Percentiles rank a stretch among this genome's conserved stretches.
Evolutionary conservation across 2,113 vertebrate genomes (phyloP).

Genomic region (Esox niger): DNA sequence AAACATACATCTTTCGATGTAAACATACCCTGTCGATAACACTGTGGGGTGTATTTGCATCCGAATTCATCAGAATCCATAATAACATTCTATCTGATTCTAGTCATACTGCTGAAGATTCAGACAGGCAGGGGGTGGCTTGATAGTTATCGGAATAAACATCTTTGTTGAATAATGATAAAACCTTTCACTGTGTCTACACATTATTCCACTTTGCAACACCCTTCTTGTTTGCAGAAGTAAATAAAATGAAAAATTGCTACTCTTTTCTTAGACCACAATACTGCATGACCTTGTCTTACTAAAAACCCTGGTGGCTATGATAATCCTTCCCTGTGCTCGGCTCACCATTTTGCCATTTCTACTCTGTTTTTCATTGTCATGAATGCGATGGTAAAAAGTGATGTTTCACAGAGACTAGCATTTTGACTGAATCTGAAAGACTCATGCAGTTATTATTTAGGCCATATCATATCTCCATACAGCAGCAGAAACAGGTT

Average conservation of each 20-base stretch:
- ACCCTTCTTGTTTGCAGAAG: background rate
- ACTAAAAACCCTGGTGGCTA: background rate
- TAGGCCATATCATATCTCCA: too few species aligned
- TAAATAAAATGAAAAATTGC: too few species aligned
- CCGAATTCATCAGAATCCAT: constrained; percentile 68
- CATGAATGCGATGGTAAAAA: background rate
- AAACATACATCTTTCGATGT: constrained; percentile 6
- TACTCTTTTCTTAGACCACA: background rate
- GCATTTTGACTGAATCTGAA: too few species aligned
- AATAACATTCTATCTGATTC: constrained; percentile 76
- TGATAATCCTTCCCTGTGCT: background rate
- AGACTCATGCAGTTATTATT: too few species aligned
- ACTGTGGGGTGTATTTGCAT: constrained; percentile 58
- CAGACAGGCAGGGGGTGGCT: constrained; percentile 64
- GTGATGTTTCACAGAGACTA: background rate
- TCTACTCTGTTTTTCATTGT: background rate
- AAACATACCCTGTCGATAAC: constrained; percentile 67
- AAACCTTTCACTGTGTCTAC: background rate
- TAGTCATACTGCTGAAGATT: constrained; percentile 64
- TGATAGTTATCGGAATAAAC: constrained; percentile 65
- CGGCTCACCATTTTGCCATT: background rate
- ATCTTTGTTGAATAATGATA: constrained; percentile 34
- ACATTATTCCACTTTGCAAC: background rate
- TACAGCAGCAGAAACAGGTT: too few species aligned
- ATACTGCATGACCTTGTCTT: background rate